These are phyloP conservation scores for Drosophila burlai DNA, from an alignment of 1,140 invertebrate genomes.

Conservation along the genomic window DNA sequence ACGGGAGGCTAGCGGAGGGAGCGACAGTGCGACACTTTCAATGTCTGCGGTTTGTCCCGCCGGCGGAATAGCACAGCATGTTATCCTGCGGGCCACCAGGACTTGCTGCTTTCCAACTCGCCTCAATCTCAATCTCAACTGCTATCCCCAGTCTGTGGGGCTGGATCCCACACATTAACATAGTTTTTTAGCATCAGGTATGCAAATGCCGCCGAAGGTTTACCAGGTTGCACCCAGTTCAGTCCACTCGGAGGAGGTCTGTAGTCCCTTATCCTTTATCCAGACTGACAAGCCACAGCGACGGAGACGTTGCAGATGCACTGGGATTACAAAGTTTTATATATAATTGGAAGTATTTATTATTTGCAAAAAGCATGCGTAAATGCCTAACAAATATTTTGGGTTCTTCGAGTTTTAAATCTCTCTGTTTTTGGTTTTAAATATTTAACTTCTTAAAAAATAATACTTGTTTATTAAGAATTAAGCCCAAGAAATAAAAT, in stretches of 20 bases:
- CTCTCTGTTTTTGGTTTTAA: no score
- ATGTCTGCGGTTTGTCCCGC: slow-evolving; percentile 69
- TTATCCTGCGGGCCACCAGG: slow-evolving; percentile 18
- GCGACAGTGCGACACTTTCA: slow-evolving; percentile 55
- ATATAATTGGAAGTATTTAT: neutral
- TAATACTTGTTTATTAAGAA: neutral
- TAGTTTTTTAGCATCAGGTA: slow-evolving; percentile 66
- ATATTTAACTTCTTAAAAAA: no score
- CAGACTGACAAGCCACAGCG: slow-evolving; percentile 49
- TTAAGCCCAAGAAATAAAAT: neutral
- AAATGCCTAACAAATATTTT: no score
- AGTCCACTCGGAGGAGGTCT: slow-evolving; percentile 1
- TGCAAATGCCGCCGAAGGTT: slow-evolving; percentile 74
- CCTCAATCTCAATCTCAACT: slow-evolving; percentile 50
- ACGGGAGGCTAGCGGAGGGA: neutral
- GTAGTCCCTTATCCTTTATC: slow-evolving; percentile 15
- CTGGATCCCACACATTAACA: slow-evolving; percentile 69
- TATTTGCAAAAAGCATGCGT: no score
- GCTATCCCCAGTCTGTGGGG: slow-evolving; percentile 12
- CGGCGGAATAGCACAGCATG: slow-evolving; percentile 47
- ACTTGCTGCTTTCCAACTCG: slow-evolving; percentile 65
- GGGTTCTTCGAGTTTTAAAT: neutral
- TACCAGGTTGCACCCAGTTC: slow-evolving; percentile 47
- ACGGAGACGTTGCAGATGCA: slow-evolving; percentile 13
- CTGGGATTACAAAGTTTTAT: neutral